Percentiles rank a stretch among this genome's conserved stretches.
These are phyloP conservation scores for Eira barbara DNA, from an alignment of 2,113 vertebrate genomes.

Conservation along the genomic window DNA sequence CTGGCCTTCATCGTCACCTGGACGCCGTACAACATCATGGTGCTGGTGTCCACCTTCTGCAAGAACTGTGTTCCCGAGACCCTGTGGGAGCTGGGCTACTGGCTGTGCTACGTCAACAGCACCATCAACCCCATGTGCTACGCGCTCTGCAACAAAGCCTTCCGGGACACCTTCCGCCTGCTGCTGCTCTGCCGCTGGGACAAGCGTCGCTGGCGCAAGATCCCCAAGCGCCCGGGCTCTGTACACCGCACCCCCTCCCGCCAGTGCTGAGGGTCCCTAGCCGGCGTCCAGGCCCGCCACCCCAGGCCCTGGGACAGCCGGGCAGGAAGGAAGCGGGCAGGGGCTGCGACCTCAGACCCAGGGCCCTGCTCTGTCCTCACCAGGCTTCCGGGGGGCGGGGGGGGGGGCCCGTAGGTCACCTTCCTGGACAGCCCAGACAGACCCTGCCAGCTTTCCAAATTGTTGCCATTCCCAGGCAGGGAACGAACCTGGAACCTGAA, in stretches of 20 bases:
- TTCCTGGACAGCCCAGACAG: conserved; percentile 18
- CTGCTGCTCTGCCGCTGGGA: conserved; percentile 84
- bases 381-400: background rate
- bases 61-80: conserved; percentile 81
- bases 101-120: conserved; percentile 89
- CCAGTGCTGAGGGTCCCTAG: conserved; percentile 53
- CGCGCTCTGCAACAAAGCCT: conserved; percentile 86
- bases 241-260: conserved; percentile 69
- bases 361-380: background rate
- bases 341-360: background rate
- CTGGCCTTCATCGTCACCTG: conserved; percentile 88
- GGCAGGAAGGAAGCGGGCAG: background rate
- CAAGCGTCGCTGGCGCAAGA: conserved; percentile 77
- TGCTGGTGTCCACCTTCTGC: conserved; percentile 87
- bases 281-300: background rate
- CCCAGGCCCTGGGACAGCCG: background rate
- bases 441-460: conserved; percentile 26
- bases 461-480: background rate
- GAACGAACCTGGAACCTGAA: background rate
- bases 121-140: conserved; percentile 89
- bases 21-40: conserved; percentile 90
- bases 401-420: background rate
- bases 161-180: conserved; percentile 86
- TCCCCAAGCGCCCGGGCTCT: conserved; percentile 64
- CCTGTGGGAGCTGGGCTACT: conserved; percentile 88